Evolutionary conservation across 2,113 vertebrate genomes (phyloP).

Genomic region (Aix galericulata): DNA sequence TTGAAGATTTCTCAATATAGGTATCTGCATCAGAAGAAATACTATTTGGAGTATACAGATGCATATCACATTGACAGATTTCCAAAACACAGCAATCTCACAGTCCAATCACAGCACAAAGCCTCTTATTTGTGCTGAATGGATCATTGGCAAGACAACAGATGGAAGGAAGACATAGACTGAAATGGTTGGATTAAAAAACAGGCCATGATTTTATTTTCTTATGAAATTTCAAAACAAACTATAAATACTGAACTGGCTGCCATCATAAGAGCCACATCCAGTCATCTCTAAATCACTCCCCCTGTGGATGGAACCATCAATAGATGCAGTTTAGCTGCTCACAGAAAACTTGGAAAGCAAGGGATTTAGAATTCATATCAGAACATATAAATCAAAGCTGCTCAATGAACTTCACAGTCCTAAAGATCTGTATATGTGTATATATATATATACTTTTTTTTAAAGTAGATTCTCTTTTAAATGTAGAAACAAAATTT

Average conservation of each 20-base stretch:
- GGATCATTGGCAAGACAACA: background rate
- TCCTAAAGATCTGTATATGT: background rate
- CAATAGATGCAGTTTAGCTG: background rate
- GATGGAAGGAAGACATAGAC: background rate
- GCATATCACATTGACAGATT: background rate
- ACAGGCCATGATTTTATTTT: background rate
- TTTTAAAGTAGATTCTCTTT: background rate
- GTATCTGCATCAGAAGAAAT: background rate
- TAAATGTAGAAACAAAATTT: background rate
- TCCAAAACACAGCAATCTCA: background rate
- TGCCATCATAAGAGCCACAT: background rate
- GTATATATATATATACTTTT: too few species aligned
- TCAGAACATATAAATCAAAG: slow-evolving; percentile 17
- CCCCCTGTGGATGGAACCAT: background rate
- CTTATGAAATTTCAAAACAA: slow-evolving; percentile 5
- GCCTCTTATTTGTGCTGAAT: background rate
- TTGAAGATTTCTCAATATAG: background rate
- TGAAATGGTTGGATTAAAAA: background rate
- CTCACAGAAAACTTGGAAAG: background rate
- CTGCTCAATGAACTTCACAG: background rate
- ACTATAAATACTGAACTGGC: slow-evolving; percentile 25
- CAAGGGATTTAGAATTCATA: slow-evolving; percentile 22
- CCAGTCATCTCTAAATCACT: background rate
- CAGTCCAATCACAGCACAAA: background rate
- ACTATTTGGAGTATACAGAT: background rate